A percentile compares a stretch with the other conserved stretches of the same genome.
phyloP scores from a whole-genome alignment of 92 coral and sea anemone species.

The Blastomussa wellsi region DNA sequence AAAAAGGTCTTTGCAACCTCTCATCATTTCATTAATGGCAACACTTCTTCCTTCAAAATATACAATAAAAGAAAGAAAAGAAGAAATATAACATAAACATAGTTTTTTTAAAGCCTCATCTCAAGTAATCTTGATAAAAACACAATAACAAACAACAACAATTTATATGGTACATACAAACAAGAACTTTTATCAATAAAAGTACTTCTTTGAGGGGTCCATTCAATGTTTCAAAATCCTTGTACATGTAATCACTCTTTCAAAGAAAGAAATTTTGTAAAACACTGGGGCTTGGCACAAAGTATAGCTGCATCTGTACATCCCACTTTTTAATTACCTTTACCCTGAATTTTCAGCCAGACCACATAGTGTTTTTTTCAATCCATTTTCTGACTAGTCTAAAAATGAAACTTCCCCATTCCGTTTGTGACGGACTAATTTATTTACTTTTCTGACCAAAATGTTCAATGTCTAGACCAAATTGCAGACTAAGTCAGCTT shows the following conservation, averaged over 20 bases:
- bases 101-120: conserved; percentile 7
- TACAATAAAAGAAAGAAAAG: not conserved
- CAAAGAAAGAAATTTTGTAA: not conserved
- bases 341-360: not conserved
- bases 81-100: not conserved
- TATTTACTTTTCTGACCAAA: not conserved
- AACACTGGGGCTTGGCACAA: not conserved
- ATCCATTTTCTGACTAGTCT: not conserved
- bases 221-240: too few species aligned
- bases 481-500: too few species aligned
- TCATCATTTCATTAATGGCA: conserved; percentile 1
- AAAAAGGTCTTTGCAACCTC: not conserved
- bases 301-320: not conserved
- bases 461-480: not conserved
- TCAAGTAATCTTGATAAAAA: not conserved
- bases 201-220: too few species aligned
- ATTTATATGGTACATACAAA: too few species aligned
- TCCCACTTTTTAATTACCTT: not conserved
- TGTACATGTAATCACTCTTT: not conserved
- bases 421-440: not conserved
- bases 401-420: not conserved
- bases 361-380: not conserved
- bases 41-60: not conserved
- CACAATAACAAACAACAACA: not conserved
- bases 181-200: too few species aligned